Percentiles rank a stretch among this genome's conserved stretches.
Evolutionary conservation across 2,797 vertebrate genomes (phyloP).

Genomic region (Lates japonicus): DNA sequence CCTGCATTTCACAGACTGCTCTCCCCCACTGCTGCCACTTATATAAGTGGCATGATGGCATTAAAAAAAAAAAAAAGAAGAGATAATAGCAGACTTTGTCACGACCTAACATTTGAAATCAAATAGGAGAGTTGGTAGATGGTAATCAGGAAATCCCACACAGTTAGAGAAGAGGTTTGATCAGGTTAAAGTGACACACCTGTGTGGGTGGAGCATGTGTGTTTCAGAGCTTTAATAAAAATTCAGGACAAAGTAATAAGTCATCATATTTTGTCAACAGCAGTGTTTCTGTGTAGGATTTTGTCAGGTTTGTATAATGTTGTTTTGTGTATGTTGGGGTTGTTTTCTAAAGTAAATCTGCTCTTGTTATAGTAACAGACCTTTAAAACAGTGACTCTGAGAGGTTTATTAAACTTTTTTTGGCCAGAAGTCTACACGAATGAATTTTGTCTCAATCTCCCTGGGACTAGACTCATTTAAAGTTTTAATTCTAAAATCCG

Average conservation of each 20-base stretch:
- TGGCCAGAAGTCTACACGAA: neutral
- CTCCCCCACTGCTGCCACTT: neutral
- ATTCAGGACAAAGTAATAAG: too few relatives aligned
- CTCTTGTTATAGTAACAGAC: neutral
- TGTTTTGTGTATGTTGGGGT: neutral
- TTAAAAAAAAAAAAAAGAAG: neutral
- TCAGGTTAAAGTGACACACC: neutral
- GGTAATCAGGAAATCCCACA: neutral
- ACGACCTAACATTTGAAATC: neutral
- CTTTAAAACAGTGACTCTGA: neutral
- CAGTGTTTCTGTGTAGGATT: neutral
- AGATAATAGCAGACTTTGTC: neutral
- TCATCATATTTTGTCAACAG: neutral
- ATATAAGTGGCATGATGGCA: neutral
- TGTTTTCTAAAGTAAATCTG: neutral
- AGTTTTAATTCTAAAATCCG: slow-evolving; percentile 29
- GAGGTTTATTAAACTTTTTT: slow-evolving; percentile 26
- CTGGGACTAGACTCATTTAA: slow-evolving; percentile 45
- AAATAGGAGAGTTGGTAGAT: neutral
- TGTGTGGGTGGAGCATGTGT: neutral
- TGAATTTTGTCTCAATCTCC: neutral
- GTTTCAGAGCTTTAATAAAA: neutral
- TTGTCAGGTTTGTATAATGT: neutral
- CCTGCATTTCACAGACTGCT: neutral
- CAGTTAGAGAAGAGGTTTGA: neutral